Evolutionary conservation across 2,113 vertebrate genomes (phyloP).

Genomic region (Pachyramphus minor): DNA sequence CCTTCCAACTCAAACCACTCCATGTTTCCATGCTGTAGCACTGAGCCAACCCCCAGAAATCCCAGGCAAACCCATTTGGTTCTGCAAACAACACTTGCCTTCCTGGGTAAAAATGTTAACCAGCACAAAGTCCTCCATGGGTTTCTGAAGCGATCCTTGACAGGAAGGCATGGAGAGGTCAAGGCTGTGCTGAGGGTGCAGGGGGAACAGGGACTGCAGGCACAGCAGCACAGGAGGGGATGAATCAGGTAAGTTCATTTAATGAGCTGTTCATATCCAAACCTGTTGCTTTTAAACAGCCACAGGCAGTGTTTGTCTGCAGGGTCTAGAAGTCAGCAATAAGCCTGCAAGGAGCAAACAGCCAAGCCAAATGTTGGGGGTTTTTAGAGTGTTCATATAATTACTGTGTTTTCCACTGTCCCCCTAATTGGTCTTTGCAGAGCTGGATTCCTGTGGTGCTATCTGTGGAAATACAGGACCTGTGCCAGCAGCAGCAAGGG

Average conservation of each 20-base stretch:
- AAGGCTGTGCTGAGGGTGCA: neutral
- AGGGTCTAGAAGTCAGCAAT: neutral
- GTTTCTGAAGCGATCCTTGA: neutral
- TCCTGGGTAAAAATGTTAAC: accelerated
- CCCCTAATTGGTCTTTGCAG: neutral
- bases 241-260: neutral
- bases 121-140: neutral
- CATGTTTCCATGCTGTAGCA: accelerated
- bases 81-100: neutral
- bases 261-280: neutral
- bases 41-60: neutral
- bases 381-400: neutral
- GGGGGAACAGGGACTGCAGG: neutral
- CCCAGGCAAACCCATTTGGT: neutral
- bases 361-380: neutral
- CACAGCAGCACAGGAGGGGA: neutral
- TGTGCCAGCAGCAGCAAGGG: neutral
- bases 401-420: neutral
- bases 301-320: neutral
- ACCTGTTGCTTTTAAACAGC: neutral
- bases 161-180: accelerated
- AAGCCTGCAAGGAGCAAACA: neutral
- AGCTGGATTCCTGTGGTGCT: neutral
- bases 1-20: neutral
- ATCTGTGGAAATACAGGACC: neutral